Base-by-base conservation (phyloP, 2,888 invertebrate species). In the Lathronympha strigana region DNA sequence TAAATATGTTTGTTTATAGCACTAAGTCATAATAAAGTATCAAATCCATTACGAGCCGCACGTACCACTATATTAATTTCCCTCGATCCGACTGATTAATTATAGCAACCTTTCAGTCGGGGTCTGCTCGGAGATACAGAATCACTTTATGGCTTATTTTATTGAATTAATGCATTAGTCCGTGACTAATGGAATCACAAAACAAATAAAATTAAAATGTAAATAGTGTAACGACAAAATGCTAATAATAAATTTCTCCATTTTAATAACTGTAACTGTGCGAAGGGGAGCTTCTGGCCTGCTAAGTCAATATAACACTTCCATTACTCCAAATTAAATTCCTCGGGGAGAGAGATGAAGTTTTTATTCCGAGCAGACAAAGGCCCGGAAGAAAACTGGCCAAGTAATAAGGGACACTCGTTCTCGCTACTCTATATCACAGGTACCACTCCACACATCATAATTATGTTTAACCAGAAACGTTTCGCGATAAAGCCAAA, bases 291-390 rank as follows among this genome's bases (percentile, higher is more conserved):
- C 83, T 83, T 87, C 88, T 90, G 90, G 90, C 88, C 90, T 92
- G 90, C 90, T 92, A 90, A 92, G 92, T 91, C 92, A 92, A 91
- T 92, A 91, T 91, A 92, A 92, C 92, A 92, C 91, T 91, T 91
- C 92, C 92, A 92, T 91, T 91, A 92, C 89, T 90, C 83, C 86
- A 91, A 91, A 92, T 92, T 91, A 92, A 92, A 92, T 92, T 92
- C 92, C 90, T 88, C 76, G 83, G 92, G 90, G 91, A 90, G 88
- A 76, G 88, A 86, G 84, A 91, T 90, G 87, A 90, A 89, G 89
- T 91, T 92, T 91, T 92, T 91, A 89, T 91, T 84, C 82, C 72
- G 79, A 76, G 71, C 84, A 86, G 84, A 88, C 84, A 86, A 90
- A 85, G 81, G 78, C 77, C 69, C 73, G 77, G 76, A 86, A 86